Base-by-base conservation (phyloP, 2,113 vertebrate species). In the Pandion haliaetus region DNA sequence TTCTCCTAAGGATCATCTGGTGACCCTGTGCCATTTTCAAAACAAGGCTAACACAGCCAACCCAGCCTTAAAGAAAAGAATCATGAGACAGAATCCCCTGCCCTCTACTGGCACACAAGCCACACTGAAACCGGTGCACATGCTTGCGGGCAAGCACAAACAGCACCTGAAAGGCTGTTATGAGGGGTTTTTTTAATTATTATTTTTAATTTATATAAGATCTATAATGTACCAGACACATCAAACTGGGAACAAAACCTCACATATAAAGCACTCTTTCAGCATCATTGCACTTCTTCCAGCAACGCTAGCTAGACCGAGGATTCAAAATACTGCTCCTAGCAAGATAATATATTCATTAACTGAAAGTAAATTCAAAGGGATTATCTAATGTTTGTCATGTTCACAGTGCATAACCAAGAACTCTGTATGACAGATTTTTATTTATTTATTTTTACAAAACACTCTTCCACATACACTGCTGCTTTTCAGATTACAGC, bases 81-180 rank as follows among this genome's bases (percentile, higher is more conserved):
- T 28, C 81, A 83, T 82, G 88, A 95, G 78, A 57, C 59, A 96
- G 97, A 85, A 82, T 97, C 86, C 91, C 71, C 93, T 95, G 97
- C 97, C 97, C 97, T 95, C 97, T 98, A 17, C 96, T 71, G 97
- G 97, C 59, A 49, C 34, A 45, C 2, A 9, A 80, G 58, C 42
- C 0, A 0, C 82, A 91, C 16, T 86, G 73, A 90, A 95, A 61
- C 17, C 70, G 8, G 12, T 38, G 23, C 44, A 54, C 45, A 1
- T 3, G n/a, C 16, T 34, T 36, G 40, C 31, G 70, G 66, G 36
- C 82, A 65, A 66, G 49, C 54, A 82, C 55, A n/a, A 81, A n/a
- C 31, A 76, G 52, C 44, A 58, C 49, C 31, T 14, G 9, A 82
- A 36, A 5, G 74, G 31, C 34, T 66, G 23, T 17, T 82, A 47